Conservation (phyloP, 1,140 invertebrate species). For the Elysia chlorotica region DNA sequence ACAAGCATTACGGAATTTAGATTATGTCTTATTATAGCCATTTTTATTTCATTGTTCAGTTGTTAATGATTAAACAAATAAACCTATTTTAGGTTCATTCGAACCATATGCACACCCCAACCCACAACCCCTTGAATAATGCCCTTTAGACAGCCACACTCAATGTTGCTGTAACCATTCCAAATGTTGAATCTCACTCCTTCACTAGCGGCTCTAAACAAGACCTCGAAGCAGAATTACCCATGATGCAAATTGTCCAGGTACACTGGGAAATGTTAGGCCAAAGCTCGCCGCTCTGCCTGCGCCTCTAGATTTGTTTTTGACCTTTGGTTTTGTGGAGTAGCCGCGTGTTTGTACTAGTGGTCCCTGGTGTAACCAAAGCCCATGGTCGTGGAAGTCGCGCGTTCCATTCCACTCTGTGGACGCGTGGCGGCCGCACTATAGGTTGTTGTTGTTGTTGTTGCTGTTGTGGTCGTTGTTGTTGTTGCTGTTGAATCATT, state of each 20-base stretch:
- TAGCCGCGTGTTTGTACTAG: neutral
- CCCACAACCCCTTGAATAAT: too few relatives aligned
- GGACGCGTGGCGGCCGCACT: too few relatives aligned
- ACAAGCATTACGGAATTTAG: too few relatives aligned
- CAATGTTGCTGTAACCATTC: too few relatives aligned
- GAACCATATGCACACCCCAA: too few relatives aligned
- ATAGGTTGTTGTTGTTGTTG: neutral
- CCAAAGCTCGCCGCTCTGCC: too few relatives aligned
- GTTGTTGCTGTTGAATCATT: neutral
- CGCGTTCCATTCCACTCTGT: neutral
- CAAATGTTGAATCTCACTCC: neutral
- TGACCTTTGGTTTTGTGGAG: neutral
- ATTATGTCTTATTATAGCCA: too few relatives aligned
- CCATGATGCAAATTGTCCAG: conserved; percentile 56
- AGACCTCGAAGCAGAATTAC: conserved; percentile 53
- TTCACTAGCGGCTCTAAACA: conserved; percentile 47
- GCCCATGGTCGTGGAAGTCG: neutral
- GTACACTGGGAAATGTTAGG: too few relatives aligned
- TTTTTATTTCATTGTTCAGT: too few relatives aligned
- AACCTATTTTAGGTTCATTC: too few relatives aligned
- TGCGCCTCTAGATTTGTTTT: neutral
- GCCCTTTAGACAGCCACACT: too few relatives aligned
- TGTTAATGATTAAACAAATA: too few relatives aligned
- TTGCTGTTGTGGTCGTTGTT: neutral
- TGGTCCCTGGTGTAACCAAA: neutral